These are phyloP conservation scores for Columba livia DNA, from an alignment of 2,113 vertebrate species.

Conservation along the genomic window DNA sequence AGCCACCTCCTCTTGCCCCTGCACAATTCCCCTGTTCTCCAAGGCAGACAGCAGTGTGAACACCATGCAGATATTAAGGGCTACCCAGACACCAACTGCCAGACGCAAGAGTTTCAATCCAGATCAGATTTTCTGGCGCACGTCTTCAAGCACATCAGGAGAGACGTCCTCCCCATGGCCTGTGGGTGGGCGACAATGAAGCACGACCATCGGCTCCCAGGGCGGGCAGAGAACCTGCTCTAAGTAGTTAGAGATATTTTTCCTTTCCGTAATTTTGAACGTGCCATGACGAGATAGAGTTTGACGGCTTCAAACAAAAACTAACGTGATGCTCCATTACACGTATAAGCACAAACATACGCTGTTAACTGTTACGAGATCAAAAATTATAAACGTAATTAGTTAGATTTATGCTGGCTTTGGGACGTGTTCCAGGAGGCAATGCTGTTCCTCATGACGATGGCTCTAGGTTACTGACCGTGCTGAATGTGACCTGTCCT, in stretches of 20 bases:
- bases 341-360: background rate
- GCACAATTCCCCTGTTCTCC: accelerated
- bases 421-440: background rate
- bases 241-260: background rate
- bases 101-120: background rate
- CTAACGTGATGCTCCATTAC: background rate
- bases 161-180: background rate
- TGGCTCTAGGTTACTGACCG: background rate
- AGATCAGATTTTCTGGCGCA: background rate
- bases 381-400: background rate
- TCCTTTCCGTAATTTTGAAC: background rate
- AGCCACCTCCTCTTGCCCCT: background rate
- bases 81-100: background rate
- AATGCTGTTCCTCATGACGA: background rate
- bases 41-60: background rate
- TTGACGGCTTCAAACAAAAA: background rate
- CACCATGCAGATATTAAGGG: accelerated
- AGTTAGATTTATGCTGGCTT: background rate
- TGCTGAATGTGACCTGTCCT: accelerated
- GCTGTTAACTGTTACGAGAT: background rate
- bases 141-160: background rate
- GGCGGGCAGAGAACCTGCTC: background rate
- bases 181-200: background rate
- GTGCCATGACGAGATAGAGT: background rate
- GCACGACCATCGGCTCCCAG: background rate